These are phyloP conservation scores for Lutjanus campechanus DNA, from an alignment of 2,797 vertebrate genomes.

Conservation along the genomic window DNA sequence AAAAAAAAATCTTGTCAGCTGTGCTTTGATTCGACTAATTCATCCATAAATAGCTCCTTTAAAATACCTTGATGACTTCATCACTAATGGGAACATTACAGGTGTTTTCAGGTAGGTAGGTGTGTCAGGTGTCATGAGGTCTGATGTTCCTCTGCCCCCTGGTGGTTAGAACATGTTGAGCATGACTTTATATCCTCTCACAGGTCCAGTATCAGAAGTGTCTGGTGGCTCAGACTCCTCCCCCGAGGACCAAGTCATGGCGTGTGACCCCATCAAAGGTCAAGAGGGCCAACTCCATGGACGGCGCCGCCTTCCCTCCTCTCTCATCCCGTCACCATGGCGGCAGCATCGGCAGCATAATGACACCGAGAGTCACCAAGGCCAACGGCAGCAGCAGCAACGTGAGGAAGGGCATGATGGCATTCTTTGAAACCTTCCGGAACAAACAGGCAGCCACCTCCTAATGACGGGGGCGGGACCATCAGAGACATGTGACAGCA, in stretches of 20 bases:
- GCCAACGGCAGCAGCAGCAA: conserved; percentile 56
- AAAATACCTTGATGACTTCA: background rate
- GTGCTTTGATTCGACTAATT: too few relatives aligned
- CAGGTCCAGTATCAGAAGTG: conserved; percentile 97
- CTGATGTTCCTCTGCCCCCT: background rate
- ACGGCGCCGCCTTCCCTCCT: conserved; percentile 82
- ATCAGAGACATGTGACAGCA: background rate
- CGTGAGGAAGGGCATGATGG: conserved; percentile 90
- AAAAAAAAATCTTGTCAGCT: too few relatives aligned
- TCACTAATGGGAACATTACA: background rate
- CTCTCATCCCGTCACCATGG: conserved; percentile 61
- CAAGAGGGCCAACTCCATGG: conserved; percentile 90
- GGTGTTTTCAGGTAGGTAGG: background rate
- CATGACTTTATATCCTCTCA: background rate
- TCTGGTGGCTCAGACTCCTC: conserved; percentile 92
- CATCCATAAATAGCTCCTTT: background rate
- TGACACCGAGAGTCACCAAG: conserved; percentile 28
- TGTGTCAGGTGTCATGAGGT: too few relatives aligned
- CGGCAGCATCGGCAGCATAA: conserved; percentile 73
- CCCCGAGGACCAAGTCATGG: conserved; percentile 85
- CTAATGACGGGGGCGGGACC: conserved; percentile 46
- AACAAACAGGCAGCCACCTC: conserved; percentile 90
- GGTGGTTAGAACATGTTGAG: background rate
- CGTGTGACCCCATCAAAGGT: conserved; percentile 83
- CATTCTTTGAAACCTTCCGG: conserved; percentile 92